These are phyloP conservation scores for Gallirallus australis DNA, from an alignment of 2,797 vertebrate species.

Conservation along the genomic window DNA sequence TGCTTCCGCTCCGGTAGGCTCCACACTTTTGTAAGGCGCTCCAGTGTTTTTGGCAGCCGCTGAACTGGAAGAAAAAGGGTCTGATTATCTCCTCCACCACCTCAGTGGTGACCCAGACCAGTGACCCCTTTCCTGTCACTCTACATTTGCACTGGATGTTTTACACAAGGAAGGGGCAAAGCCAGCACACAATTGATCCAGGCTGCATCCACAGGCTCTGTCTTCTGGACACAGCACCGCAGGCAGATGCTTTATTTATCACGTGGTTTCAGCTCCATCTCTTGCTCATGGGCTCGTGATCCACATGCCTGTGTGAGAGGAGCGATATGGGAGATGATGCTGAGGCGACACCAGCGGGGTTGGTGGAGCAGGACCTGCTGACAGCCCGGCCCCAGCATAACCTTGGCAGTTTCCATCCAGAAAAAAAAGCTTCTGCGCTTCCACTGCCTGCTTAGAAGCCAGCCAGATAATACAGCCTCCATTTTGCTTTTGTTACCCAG, in stretches of 20 bases:
- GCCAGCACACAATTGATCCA: not conserved
- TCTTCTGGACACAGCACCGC: not conserved
- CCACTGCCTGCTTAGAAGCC: not conserved
- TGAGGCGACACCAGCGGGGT: rapidly evolving
- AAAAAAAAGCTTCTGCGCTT: not conserved
- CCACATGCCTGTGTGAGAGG: rapidly evolving
- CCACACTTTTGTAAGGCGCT: not conserved
- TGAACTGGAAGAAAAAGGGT: conserved; percentile 73
- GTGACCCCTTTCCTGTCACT: conserved; percentile 61
- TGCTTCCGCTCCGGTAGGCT: not conserved
- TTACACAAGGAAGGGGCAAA: conserved; percentile 35
- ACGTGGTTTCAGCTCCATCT: not conserved
- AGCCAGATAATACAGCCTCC: not conserved
- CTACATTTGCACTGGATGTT: conserved; percentile 51
- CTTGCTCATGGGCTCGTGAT: not conserved
- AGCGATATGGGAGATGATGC: rapidly evolving
- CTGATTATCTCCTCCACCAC: conserved; percentile 69
- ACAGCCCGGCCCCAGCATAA: not conserved
- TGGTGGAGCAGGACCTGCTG: not conserved
- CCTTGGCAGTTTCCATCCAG: not conserved
- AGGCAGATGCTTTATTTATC: not conserved
- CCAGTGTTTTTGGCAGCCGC: conserved; percentile 59
- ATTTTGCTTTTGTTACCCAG: not conserved
- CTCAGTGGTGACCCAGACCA: conserved; percentile 34
- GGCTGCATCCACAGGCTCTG: not conserved